Conservation (phyloP, 1,140 invertebrate species). For the Ganaspis sp. region DNA sequence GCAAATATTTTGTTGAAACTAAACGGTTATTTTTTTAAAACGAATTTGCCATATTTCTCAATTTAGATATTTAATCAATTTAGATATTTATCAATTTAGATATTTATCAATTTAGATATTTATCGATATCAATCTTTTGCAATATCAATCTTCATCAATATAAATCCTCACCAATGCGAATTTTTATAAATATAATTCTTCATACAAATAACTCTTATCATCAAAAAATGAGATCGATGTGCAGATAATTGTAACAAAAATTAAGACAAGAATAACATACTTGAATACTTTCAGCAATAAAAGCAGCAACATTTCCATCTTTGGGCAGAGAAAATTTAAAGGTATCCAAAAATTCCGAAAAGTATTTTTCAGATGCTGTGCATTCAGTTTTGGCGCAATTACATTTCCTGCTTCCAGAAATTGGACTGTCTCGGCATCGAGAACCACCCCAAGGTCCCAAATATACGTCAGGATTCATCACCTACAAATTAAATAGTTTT, state of each 20-base stretch:
- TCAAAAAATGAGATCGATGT: no score
- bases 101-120: no score
- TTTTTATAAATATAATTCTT: no score
- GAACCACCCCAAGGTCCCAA: constrained; percentile 92
- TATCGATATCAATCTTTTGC: no score
- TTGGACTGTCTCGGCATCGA: constrained; percentile 90
- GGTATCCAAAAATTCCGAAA: constrained; percentile 87
- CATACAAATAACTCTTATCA: no score
- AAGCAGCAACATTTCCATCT: constrained; percentile 86
- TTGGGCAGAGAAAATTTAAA: constrained; percentile 85
- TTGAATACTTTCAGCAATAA: constrained; percentile 97
- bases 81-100: no score
- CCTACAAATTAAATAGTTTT: constrained; percentile 71
- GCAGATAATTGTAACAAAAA: constrained; percentile 30
- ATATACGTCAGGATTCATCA: constrained; percentile 94
- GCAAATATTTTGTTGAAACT: no score
- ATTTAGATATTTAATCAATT: no score
- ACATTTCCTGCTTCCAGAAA: constrained; percentile 84
- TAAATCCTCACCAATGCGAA: no score
- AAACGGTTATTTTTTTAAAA: no score
- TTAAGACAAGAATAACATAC: constrained; percentile 63
- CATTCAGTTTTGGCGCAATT: constrained; percentile 82
- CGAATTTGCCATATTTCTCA: no score
- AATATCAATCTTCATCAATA: no score
- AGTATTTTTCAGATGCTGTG: constrained; percentile 85